Conservation (phyloP, 2,797 vertebrate genomes). For the Gymnothorax reevesii region DNA sequence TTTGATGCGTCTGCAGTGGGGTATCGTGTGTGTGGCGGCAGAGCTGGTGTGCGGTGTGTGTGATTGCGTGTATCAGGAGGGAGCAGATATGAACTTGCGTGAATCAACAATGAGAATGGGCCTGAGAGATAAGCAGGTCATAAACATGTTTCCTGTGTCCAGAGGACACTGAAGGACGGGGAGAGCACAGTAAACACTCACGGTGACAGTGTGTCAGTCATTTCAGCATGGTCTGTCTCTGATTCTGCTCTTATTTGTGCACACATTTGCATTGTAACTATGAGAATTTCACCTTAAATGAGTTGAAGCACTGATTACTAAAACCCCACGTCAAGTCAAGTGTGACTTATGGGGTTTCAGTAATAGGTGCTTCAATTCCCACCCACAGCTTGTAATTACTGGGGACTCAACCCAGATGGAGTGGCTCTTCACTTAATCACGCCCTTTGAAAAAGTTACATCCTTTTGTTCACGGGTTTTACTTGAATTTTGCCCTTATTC, state of each 20-base stretch:
- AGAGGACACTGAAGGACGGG: not conserved
- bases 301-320: too few relatives aligned
- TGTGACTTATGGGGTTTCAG: too few relatives aligned
- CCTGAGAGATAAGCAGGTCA: constrained; percentile 46
- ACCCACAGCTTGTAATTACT: not conserved
- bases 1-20: not conserved
- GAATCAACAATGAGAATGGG: constrained; percentile 51
- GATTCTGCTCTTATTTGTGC: not conserved
- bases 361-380: too few relatives aligned
- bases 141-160: constrained; percentile 49
- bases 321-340: too few relatives aligned
- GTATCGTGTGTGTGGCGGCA: not conserved
- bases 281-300: not conserved
- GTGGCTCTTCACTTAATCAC: not conserved
- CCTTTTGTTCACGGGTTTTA: not conserved
- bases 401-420: not conserved
- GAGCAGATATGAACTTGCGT: constrained; percentile 4
- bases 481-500: too few relatives aligned
- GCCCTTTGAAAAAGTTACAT: not conserved
- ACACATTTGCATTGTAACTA: too few relatives aligned
- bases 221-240: not conserved
- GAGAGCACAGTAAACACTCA: not conserved
- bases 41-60: constrained; percentile 13
- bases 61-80: not conserved
- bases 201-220: not conserved